Base-by-base conservation (phyloP, 2,113 vertebrate genomes). In the Vulpes vulpes region DNA sequence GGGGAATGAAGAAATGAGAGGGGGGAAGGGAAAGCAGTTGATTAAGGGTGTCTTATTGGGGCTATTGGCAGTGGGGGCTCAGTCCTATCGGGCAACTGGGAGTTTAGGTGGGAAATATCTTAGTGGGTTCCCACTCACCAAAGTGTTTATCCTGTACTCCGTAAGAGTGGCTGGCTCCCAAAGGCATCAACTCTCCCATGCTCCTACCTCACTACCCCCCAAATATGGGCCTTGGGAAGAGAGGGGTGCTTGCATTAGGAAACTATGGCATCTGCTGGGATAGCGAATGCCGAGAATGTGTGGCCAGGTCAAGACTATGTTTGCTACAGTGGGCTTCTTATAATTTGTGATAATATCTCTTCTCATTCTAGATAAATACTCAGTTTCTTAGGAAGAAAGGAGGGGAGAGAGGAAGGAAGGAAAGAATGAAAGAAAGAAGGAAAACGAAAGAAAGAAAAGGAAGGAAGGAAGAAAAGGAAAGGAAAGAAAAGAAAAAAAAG, bases 171-270 rank as follows among this genome's bases (percentile, higher is more conserved):
- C 59, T 43, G 78, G 30, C 64, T 92, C 19, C 85, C 51, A 19
- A 22, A 32, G 27, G 5, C 23, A 14, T n/a, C 32, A n/a, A 53
- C 11, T 19, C n/a, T 15, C n/a, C 0, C 19, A 43, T 82, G 7
- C 5, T 43, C 43, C 27, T 11, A 85, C 25, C 57, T 22, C 8
- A 20, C 5, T 1, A 11, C 11, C 5, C 17, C 11, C 20, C 10
- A 0, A 0, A 1, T 1, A 0, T 25, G 55, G 32, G 32, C 23
- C 57, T 32, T 74, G 79, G 62, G 30, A 76, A 3, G 74, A 51
- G 74, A 76, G 43, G 25, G 12, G 43, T 16, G 12, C 25, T 67
- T 60, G 23, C 0, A 2, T 8, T 11, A 57, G 23, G 53, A 64
- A 22, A 15, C 16, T 5, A 51, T n/a, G 20, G 8, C 25, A 10